phyloP scores from a whole-genome alignment of 1,140 invertebrate genomes.

The Oreohelix idahoensis region DNA sequence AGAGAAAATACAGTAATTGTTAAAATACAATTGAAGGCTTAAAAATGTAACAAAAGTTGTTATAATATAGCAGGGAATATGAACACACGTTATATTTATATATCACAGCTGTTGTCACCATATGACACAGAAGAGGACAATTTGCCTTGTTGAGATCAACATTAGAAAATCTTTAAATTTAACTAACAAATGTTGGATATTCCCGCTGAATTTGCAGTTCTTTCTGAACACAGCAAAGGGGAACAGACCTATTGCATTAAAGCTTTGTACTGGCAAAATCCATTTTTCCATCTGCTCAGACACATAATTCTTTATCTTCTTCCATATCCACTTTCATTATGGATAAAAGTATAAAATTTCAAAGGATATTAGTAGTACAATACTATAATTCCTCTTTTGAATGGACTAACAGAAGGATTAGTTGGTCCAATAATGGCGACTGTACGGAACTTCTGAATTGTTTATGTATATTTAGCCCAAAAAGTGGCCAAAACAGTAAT shows the following conservation, averaged over 20 bases:
- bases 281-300: no score
- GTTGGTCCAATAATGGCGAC: no score
- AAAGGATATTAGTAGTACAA: no score
- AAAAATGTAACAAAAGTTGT: not conserved
- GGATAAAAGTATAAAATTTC: no score
- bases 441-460: no score
- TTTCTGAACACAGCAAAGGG: not conserved
- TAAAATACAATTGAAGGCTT: not conserved
- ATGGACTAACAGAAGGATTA: no score
- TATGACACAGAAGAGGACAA: not conserved
- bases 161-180: not conserved
- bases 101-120: slow-evolving; percentile 32
- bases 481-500: no score
- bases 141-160: slow-evolving; percentile 7
- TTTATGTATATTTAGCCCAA: no score
- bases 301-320: no score
- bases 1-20: not conserved
- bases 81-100: slow-evolving; percentile 20
- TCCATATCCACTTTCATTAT: no score
- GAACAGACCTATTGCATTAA: not conserved
- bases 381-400: no score
- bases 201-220: not conserved
- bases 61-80: not conserved
- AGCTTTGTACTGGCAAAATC: no score
- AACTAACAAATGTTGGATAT: not conserved